Conservation (phyloP, 1,140 invertebrate species). For the Musca vetustissima region DNA sequence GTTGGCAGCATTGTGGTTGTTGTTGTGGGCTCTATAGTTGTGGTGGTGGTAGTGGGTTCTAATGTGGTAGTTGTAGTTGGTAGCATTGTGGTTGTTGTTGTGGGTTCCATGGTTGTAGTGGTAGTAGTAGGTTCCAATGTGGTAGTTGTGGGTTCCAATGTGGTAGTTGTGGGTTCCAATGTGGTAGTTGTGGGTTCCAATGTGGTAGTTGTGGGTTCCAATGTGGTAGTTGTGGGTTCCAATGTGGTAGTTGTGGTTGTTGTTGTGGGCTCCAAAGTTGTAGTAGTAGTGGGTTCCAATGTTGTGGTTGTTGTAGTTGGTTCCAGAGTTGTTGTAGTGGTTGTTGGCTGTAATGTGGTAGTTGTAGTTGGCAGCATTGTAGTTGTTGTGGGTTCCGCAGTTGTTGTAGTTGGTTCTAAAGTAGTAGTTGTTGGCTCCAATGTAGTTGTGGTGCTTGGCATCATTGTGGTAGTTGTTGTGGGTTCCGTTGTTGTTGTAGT, state of each 20-base stretch:
- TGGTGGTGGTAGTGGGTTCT: background rate
- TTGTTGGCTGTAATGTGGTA: background rate
- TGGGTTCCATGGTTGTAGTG: background rate
- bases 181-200: too few relatives aligned
- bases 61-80: background rate
- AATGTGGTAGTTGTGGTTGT: background rate
- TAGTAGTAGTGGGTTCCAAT: background rate
- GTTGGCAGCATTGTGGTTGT: background rate
- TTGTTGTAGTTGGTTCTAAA: background rate
- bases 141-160: conserved; percentile 5
- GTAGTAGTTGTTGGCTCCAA: background rate
- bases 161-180: background rate
- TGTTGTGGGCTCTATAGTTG: background rate
- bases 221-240: background rate
- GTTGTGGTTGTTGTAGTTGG: background rate
- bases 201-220: background rate
- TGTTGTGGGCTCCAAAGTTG: background rate
- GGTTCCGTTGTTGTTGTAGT: background rate
- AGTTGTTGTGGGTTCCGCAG: background rate
- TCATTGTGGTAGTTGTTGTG: background rate
- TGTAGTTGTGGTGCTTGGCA: background rate
- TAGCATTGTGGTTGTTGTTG: conserved; percentile 2
- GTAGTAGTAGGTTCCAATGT: background rate
- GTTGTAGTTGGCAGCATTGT: background rate
- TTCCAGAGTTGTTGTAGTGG: background rate